phyloP scores from a whole-genome alignment of 2,888 invertebrate species.

The Meliscaeva auricollis region DNA sequence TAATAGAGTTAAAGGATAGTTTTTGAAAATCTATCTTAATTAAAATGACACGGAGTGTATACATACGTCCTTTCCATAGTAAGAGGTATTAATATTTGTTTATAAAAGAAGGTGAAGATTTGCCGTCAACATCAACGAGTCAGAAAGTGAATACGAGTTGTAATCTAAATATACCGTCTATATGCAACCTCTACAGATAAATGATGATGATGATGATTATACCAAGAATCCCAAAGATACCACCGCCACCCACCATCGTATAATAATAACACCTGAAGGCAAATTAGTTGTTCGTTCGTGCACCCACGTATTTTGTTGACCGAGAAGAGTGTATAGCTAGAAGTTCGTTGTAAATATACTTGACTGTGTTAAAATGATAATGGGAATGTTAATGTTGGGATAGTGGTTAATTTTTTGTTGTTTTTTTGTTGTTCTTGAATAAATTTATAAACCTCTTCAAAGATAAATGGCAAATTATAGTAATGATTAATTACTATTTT shows the following conservation, averaged over 20 bases:
- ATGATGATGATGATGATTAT: slow-evolving; percentile 13
- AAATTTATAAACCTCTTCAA: background rate
- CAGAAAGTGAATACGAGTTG: slow-evolving; percentile 48
- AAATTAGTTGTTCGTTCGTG: slow-evolving; percentile 59
- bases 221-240: slow-evolving; percentile 37
- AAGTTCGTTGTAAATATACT: slow-evolving; percentile 59
- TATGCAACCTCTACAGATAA: background rate
- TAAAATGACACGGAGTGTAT: background rate
- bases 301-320: slow-evolving; percentile 50
- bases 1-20: too few relatives aligned
- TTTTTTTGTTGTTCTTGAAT: background rate
- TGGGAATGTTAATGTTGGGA: slow-evolving; percentile 28
- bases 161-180: background rate
- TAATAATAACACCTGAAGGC: slow-evolving; percentile 44
- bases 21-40: background rate
- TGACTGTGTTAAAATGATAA: slow-evolving; percentile 62
- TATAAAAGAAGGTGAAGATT: slow-evolving; percentile 43
- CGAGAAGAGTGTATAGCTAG: slow-evolving; percentile 34
- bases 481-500: background rate
- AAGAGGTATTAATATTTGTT: slow-evolving; percentile 21
- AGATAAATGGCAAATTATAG: background rate
- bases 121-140: slow-evolving; percentile 59
- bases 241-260: background rate
- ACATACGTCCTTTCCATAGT: background rate
- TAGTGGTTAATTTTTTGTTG: background rate